Evolutionary conservation across 2,113 vertebrate genomes (phyloP), one percentile per base, ranked within the genome.

Genomic region (Ancistrus triradiatus): DNA sequence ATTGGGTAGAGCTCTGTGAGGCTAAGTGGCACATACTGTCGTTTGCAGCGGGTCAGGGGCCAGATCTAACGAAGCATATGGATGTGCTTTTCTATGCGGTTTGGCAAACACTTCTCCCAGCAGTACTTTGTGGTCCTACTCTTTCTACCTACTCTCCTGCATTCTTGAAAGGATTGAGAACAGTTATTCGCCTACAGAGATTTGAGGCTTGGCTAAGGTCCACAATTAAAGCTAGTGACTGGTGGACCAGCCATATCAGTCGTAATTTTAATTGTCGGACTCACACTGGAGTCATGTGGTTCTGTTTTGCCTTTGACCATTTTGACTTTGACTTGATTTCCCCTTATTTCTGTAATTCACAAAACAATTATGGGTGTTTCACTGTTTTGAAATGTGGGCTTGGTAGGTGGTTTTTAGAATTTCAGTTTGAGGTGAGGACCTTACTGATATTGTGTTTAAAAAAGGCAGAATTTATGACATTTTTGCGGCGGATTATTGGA

Each of bases 51-150:
- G 61, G 60, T 63, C 42, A 70, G 24, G 21, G 59, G 18, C 57
- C 48, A 48, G 49, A 24, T 66, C 22, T 47, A 67, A 69, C 57
- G 58, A 57, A 63, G 33, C 70, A 76, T 63, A 70, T 76, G 74
- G 62, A 67, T 63, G 27, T 73, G 67, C 51, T 76, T 76, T 70
- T 35, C 25, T 28, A 14, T 68, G 67, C 27, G 70, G 74, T 76
- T 70, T 76, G 66, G 70, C 70, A 59, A 56, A 22, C 27, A 42
- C 52, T 70, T 51, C 18, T 21, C 37, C 47, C 31, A 62, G 48
- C 37, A 53, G 47, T 65, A 64, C 21, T 73, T 57, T 69, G 47
- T 69, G 59, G 63, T 64, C 43, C 58, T 13, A 46, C 22, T 47
- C 40, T 47, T 37, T 66, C 40, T 63, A 48, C 49, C 62, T 60